Evolutionary conservation across 2,113 vertebrate genomes (phyloP).

Genomic region (Halcyon senegalensis): DNA sequence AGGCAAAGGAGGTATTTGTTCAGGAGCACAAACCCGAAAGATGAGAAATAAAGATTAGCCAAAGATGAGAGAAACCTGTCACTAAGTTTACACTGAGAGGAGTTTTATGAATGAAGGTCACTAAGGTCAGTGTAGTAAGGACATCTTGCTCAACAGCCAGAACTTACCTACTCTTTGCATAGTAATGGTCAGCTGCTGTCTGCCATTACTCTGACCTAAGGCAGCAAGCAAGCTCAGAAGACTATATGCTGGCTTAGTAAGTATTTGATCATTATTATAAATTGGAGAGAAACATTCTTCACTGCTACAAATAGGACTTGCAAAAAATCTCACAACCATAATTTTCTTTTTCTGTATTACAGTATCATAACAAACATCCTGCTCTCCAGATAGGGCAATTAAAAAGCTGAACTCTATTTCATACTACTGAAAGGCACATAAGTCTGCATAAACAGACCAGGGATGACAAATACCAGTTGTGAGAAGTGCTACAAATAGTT

Average conservation of each 20-base stretch:
- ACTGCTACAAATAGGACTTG: not conserved
- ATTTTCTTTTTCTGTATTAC: not conserved
- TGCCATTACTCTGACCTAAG: not conserved
- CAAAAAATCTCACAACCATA: not conserved
- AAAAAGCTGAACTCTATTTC: conserved; percentile 25
- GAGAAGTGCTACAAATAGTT: not conserved
- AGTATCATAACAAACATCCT: not conserved
- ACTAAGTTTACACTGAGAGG: not conserved
- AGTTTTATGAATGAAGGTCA: not conserved
- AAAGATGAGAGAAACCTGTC: not conserved
- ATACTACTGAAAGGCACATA: not conserved
- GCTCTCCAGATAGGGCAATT: not conserved
- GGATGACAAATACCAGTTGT: conserved; percentile 24
- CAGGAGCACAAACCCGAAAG: not conserved
- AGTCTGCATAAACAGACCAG: not conserved
- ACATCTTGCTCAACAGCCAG: not conserved
- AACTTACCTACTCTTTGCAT: not conserved
- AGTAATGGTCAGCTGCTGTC: not conserved
- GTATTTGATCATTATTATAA: not conserved
- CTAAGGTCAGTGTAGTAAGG: not conserved
- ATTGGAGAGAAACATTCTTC: not conserved
- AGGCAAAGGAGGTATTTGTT: not conserved
- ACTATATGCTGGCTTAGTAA: not conserved
- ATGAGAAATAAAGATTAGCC: not conserved
- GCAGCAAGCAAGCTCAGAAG: not conserved